These are phyloP conservation scores for Pectinophora gossypiella DNA, from an alignment of 1,140 invertebrate genomes.

Conservation along the genomic window DNA sequence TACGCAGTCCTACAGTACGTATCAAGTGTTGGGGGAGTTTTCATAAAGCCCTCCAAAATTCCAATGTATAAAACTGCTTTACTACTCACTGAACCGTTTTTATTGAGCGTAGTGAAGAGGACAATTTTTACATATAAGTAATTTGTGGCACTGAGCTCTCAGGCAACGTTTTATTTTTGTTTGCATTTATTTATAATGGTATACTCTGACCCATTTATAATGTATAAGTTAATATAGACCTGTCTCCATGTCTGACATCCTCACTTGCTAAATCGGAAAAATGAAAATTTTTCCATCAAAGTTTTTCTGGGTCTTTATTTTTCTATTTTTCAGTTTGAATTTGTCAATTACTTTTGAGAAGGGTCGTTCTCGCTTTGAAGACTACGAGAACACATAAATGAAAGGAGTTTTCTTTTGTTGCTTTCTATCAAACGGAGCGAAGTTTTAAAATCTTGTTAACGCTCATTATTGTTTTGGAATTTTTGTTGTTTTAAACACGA, in stretches of 20 bases:
- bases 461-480: conserved; percentile 34
- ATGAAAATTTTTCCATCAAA: conserved; percentile 44
- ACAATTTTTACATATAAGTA: no score
- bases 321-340: conserved; percentile 41
- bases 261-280: conserved; percentile 27
- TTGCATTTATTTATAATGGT: no score
- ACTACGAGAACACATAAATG: conserved; percentile 45
- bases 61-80: conserved; percentile 52
- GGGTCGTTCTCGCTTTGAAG: conserved; percentile 37
- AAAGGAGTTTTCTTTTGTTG: conserved; percentile 40
- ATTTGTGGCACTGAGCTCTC: no score
- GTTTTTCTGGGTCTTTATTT: conserved; percentile 16
- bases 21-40: conserved; percentile 43
- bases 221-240: no score
- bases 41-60: conserved; percentile 48
- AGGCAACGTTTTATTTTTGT: no score
- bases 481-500: no score
- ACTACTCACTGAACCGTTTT: conserved; percentile 32
- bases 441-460: conserved; percentile 45
- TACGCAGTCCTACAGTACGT: conserved; percentile 36
- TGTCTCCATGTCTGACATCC: no score
- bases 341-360: conserved; percentile 50
- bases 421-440: conserved; percentile 38
- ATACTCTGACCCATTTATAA: no score
- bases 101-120: no score